phyloP scores from a whole-genome alignment of 2,797 vertebrate species.

The Gymnothorax javanicus region DNA sequence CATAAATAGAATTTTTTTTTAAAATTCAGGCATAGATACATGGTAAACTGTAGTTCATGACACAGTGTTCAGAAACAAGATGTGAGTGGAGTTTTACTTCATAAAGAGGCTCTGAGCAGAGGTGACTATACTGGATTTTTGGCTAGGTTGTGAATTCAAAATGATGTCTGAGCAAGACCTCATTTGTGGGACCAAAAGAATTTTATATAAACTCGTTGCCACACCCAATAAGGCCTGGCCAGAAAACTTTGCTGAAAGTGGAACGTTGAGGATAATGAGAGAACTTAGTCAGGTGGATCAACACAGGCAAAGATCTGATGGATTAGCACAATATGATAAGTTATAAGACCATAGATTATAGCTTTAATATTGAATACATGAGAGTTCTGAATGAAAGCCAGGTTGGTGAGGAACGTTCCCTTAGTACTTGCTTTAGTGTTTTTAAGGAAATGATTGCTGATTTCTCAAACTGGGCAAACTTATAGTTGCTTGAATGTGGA shows the following conservation, averaged over 20 bases:
- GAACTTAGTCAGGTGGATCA: background rate
- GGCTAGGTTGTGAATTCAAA: background rate
- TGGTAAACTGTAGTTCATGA: background rate
- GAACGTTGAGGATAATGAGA: background rate
- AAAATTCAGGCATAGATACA: background rate
- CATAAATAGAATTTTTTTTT: background rate
- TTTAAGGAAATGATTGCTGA: background rate
- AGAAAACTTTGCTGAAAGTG: background rate
- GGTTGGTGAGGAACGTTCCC: background rate
- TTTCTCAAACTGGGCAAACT: background rate
- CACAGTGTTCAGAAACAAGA: background rate
- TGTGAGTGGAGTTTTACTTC: background rate
- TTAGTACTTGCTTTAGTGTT: too few relatives aligned
- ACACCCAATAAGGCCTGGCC: background rate
- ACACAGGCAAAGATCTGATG: background rate
- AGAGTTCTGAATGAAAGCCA: constrained; percentile 17
- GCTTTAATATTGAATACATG: background rate
- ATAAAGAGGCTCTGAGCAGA: background rate
- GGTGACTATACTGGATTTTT: background rate
- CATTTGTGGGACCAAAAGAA: background rate
- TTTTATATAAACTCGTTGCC: background rate
- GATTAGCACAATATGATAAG: background rate
- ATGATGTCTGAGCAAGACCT: background rate
- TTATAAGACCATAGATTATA: background rate
- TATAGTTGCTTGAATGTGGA: background rate